phyloP scores from a whole-genome alignment of 2,797 vertebrate species.

The Limnodromus scolopaceus region DNA sequence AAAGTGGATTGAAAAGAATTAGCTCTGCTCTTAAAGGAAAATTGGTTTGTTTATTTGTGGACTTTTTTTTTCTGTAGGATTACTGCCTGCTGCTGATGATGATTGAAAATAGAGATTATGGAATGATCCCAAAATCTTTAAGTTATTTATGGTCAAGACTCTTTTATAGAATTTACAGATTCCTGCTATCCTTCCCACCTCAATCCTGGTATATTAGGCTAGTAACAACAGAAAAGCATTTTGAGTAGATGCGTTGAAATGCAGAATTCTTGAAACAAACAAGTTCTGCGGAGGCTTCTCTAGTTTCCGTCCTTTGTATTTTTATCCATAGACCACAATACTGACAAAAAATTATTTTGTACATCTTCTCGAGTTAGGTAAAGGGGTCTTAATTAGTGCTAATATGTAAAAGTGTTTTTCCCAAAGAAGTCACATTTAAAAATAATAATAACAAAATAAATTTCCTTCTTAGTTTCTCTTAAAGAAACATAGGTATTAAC shows the following conservation, averaged over 20 bases:
- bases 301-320: not conserved
- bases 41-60: slow-evolving; percentile 81
- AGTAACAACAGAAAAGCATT: not conserved
- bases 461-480: not conserved
- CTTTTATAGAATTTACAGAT: slow-evolving; percentile 3
- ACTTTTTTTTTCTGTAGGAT: slow-evolving; percentile 57
- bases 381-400: not conserved
- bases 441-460: too few relatives aligned
- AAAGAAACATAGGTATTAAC: not conserved
- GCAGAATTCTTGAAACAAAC: not conserved
- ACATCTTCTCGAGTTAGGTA: not conserved
- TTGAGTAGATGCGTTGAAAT: not conserved
- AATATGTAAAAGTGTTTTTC: not conserved
- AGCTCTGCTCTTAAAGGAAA: slow-evolving; percentile 82
- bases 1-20: slow-evolving; percentile 84
- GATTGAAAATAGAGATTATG: slow-evolving; percentile 70
- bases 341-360: not conserved
- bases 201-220: not conserved
- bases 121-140: slow-evolving; percentile 62
- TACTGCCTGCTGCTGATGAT: slow-evolving; percentile 70
- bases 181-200: not conserved
- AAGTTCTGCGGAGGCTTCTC: not conserved
- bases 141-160: slow-evolving; percentile 54
- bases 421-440: not conserved
- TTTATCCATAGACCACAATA: not conserved